Conservation (phyloP, 2,113 vertebrate species). For the Pantherophis guttatus region DNA sequence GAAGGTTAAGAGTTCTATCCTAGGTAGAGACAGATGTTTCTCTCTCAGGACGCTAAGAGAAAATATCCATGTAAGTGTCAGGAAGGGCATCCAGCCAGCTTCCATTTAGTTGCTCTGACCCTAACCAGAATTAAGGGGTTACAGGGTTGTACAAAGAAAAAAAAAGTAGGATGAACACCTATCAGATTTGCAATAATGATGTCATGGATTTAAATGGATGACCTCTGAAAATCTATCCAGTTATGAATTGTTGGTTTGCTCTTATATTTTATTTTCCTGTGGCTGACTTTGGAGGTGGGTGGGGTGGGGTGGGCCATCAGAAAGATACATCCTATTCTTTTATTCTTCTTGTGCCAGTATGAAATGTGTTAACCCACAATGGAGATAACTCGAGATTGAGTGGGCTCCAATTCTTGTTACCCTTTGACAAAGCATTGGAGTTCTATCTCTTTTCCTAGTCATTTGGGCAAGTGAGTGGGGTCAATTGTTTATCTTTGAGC, state of each 20-base stretch:
- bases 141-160: too few species aligned
- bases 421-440: not conserved
- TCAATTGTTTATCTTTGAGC: not conserved
- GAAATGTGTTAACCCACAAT: not conserved
- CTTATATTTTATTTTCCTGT: not conserved
- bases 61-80: too few species aligned
- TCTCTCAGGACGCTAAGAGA: too few species aligned
- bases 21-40: too few species aligned
- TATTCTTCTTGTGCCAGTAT: not conserved
- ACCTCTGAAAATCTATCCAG: not conserved
- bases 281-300: not conserved
- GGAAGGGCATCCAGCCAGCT: too few species aligned
- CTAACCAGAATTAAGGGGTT: too few species aligned
- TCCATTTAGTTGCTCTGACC: too few species aligned
- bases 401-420: not conserved
- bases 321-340: not conserved
- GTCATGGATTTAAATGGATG: not conserved
- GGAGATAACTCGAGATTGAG: not conserved
- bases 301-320: not conserved
- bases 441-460: not conserved
- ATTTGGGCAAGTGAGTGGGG: not conserved
- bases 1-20: too few species aligned
- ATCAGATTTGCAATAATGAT: not conserved
- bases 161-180: not conserved
- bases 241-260: not conserved